Evolutionary conservation across 2,113 vertebrate species (phyloP), one percentile per base, ranked within the genome.

Genomic region (Poeciliopsis retropinna): DNA sequence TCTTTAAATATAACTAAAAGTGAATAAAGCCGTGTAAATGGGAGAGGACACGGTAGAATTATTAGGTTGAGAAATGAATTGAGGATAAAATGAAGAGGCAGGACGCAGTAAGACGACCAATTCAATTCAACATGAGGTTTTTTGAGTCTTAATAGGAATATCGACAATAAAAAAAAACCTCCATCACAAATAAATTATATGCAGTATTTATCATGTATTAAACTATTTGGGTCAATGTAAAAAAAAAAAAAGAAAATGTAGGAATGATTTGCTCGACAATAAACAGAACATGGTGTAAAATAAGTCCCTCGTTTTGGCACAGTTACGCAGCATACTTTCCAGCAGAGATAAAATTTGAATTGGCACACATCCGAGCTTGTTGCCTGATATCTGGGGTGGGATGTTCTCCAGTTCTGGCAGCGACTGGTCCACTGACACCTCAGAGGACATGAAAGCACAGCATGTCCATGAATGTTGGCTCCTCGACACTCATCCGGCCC

Each of bases 341-440:
- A 78, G 76, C 73, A 65, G 66, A 74, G 60, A 47, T 63, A 10
- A 30, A 64, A 83, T 80, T 75, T 78, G 83, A 75, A 83, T 74
- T 83, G 82, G 86, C 83, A 62, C 64, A 41, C 27, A 4, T 0
- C 62, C n/a, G 41, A 70, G 64, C 63, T 44, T 0, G 63, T 63
- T 66, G 78, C 32, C 60, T 70, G 85, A 72, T 75, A 72, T 77
- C 64, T 70, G 30, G 32, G 78, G 75, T 77, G 76, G 76, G 73
- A 80, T 62, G 76, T 79, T 77, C 76, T 79, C 67, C 39, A 63
- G 31, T 70, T 79, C 68, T 81, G 65, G 75, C 81, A 80, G 78
- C 83, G 73, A 60, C 29, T 3, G 31, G 70, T 63, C 67, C 63
- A 3, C 82, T 47, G 72, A 70, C 84, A 83, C 65, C 61, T 64